These are phyloP conservation scores for Pegoplata infirma DNA, from an alignment of 2,888 invertebrate species.

Conservation along the genomic window DNA sequence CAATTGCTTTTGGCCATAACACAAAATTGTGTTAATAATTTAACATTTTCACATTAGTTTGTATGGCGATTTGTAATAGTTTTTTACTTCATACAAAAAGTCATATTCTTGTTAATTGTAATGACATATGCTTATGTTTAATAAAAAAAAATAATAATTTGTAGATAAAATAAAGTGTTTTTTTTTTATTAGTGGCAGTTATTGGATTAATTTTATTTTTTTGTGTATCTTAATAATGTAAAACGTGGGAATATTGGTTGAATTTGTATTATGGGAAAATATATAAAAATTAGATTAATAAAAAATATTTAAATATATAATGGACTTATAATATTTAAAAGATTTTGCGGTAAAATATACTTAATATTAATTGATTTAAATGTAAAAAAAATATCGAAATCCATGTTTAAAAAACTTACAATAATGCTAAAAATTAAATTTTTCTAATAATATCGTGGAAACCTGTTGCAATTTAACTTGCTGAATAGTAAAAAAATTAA, in stretches of 20 bases:
- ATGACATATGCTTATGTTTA: slow-evolving; percentile 58
- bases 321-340: not conserved
- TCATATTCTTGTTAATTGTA: slow-evolving; percentile 42
- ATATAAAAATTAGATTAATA: not conserved
- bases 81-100: not conserved
- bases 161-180: slow-evolving; percentile 39
- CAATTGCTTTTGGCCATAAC: not conserved
- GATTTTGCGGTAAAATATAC: not conserved
- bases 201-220: slow-evolving; percentile 23
- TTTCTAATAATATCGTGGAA: too few species aligned
- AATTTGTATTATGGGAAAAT: slow-evolving; percentile 26
- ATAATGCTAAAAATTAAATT: too few species aligned
- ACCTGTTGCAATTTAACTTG: too few species aligned
- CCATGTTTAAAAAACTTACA: too few species aligned
- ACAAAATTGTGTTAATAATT: not conserved
- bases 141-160: not conserved
- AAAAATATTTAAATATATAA: not conserved
- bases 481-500: too few species aligned
- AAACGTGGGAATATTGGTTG: slow-evolving; percentile 42
- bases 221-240: not conserved
- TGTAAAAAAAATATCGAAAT: too few species aligned
- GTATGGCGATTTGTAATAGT: slow-evolving; percentile 9
- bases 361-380: not conserved
- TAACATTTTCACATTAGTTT: not conserved
- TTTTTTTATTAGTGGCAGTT: slow-evolving; percentile 35